phyloP scores from a whole-genome alignment of 2,888 invertebrate genomes.

The Protodeltote pygarga region DNA sequence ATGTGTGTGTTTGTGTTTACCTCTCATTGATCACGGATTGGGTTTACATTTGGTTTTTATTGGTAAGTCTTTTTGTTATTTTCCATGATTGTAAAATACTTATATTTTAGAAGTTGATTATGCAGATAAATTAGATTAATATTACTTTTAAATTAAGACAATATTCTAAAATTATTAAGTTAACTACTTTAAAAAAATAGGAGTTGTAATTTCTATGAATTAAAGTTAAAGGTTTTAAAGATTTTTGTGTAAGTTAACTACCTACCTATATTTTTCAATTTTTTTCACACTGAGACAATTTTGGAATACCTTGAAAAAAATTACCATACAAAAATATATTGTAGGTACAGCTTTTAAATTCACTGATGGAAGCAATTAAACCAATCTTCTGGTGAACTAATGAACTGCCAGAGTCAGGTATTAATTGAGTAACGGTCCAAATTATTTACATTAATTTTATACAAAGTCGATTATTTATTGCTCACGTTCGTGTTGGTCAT shows the following conservation, averaged over 20 bases:
- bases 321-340: too few species aligned
- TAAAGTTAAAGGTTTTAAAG: too few species aligned
- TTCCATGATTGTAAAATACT: too few species aligned
- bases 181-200: neutral
- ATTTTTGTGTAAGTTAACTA: too few species aligned
- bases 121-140: too few species aligned
- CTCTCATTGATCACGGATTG: slow-evolving; percentile 40
- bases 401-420: slow-evolving; percentile 20
- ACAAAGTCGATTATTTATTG: slow-evolving; percentile 5
- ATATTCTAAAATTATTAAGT: neutral
- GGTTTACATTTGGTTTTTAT: slow-evolving; percentile 34
- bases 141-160: neutral
- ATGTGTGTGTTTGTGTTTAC: slow-evolving; percentile 45
- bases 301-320: too few species aligned
- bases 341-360: neutral
- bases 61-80: slow-evolving; percentile 41
- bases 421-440: slow-evolving; percentile 41
- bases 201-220: too few species aligned
- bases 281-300: too few species aligned
- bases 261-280: too few species aligned
- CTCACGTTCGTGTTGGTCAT: neutral
- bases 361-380: slow-evolving; percentile 13
- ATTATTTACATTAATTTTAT: slow-evolving; percentile 15
- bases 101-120: too few species aligned
- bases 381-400: slow-evolving; percentile 15